Evolutionary conservation across 2,113 vertebrate genomes (phyloP), one percentile per base, ranked within the genome.

Genomic region (Toxotes chatareus): DNA sequence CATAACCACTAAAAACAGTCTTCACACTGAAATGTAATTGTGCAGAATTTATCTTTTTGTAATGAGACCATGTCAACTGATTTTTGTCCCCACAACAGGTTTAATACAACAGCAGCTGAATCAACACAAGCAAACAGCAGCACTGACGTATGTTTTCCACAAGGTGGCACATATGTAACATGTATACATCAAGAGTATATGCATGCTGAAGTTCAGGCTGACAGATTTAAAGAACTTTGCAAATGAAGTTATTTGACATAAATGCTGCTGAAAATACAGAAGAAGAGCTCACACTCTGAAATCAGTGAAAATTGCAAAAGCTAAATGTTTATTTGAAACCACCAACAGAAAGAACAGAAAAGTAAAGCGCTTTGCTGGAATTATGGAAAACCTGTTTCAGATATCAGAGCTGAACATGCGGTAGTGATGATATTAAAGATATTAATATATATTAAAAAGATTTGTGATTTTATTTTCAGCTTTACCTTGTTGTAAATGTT

Each of bases 131-230:
- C n/a, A 46, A 44, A 65, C 34, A 40, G 70, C 49, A 80, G 75
- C 63, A 83, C 3, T 71, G 63, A 55, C 65, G 47, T n/a, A n/a
- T 34, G 14, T 40, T 60, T 7, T 69, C 90, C 83, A 90, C 69
- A 66, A 86, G 87, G 75, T 69, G 87, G 83, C 87, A 42, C 55
- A 49, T 78, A 47, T 47, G 60, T 42, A 68, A 69, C 70, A 47
- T 44, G 31, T 57, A 42, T 16, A 70, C 17, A 3, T 44, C 32
- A 38, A 10, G 42, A 66, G 42, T 23, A 56, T 56, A 12, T 31
- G 38, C 7, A 38, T 53, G 13, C 19, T 38, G 4, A 49, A 17
- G 23, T 68, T n/a, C 16, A 47, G 5, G 1, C 2, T 47, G 42
- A 72, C 62, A 66, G 27, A 31, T 16, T 56, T n/a, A 62, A 10